A percentile compares a stretch with the other conserved stretches of the same genome.
Conservation (phyloP, 1,140 invertebrate species). For the Zeugodacus cucurbitae region DNA sequence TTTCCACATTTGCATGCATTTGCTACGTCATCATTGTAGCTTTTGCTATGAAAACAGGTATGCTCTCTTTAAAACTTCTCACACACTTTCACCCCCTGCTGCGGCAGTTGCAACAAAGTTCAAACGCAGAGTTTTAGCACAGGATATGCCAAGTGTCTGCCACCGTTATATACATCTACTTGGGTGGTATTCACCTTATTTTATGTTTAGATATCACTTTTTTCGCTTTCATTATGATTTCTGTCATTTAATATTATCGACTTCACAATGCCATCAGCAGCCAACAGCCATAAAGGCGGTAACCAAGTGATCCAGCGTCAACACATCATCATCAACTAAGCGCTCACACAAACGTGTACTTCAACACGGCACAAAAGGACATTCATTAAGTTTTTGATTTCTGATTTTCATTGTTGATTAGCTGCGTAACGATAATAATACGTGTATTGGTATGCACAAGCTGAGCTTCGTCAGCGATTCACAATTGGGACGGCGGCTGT, state of each 20-base stretch:
- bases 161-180: not conserved
- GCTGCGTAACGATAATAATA: conserved; percentile 47
- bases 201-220: not conserved
- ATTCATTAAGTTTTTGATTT: conserved; percentile 67
- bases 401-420: conserved; percentile 65
- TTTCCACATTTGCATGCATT: conserved; percentile 23
- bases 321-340: not conserved
- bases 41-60: not conserved
- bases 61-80: not conserved
- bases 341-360: not conserved
- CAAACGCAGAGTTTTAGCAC: not conserved
- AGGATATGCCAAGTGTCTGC: conserved; percentile 17
- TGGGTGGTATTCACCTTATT: conserved; percentile 18
- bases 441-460: too few species aligned
- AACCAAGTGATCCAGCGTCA: conserved; percentile 26
- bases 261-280: not conserved
- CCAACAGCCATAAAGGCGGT: not conserved
- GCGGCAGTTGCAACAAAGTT: not conserved
- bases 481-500: not conserved
- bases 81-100: not conserved
- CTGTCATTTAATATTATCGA: conserved; percentile 6
- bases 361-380: conserved; percentile 62
- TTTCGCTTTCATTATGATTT: conserved; percentile 19
- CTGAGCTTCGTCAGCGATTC: not conserved
- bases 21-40: conserved; percentile 1